A percentile compares a stretch with the other conserved stretches of the same genome.
Evolutionary conservation across 2,797 vertebrate species (phyloP).

Genomic region (Gymnodraco acuticeps): DNA sequence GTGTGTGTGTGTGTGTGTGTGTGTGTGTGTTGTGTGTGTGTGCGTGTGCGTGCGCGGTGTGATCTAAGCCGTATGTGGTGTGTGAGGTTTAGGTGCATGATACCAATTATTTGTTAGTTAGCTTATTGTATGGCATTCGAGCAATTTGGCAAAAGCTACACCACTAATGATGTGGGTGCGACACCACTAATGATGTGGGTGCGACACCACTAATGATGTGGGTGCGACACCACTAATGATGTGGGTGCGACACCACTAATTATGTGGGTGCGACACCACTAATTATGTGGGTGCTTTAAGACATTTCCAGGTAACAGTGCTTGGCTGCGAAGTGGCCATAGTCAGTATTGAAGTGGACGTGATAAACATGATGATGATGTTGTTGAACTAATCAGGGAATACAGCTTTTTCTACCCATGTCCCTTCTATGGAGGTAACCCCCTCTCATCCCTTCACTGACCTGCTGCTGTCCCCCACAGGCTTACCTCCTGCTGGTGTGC

Average conservation of each 20-base stretch:
- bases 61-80: too few species aligned
- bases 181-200: background rate
- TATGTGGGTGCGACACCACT: too few species aligned
- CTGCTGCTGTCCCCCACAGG: slow-evolving; percentile 4
- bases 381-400: background rate
- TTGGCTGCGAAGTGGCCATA: too few species aligned
- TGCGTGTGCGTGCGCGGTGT: too few species aligned
- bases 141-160: background rate
- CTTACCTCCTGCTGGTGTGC: background rate
- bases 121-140: background rate
- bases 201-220: background rate
- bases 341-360: too few species aligned
- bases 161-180: background rate
- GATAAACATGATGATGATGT: background rate
- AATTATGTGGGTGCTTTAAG: background rate
- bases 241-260: background rate
- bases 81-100: too few species aligned
- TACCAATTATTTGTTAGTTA: too few species aligned
- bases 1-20: too few species aligned
- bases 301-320: background rate
- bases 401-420: background rate
- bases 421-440: slow-evolving; percentile 4
- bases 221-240: background rate
- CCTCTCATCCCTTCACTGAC: background rate
- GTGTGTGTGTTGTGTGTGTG: too few species aligned